Evolutionary conservation across 2,888 invertebrate species (phyloP), one percentile per base, ranked within the genome.

Genomic region (Aleiodes alternator): DNA sequence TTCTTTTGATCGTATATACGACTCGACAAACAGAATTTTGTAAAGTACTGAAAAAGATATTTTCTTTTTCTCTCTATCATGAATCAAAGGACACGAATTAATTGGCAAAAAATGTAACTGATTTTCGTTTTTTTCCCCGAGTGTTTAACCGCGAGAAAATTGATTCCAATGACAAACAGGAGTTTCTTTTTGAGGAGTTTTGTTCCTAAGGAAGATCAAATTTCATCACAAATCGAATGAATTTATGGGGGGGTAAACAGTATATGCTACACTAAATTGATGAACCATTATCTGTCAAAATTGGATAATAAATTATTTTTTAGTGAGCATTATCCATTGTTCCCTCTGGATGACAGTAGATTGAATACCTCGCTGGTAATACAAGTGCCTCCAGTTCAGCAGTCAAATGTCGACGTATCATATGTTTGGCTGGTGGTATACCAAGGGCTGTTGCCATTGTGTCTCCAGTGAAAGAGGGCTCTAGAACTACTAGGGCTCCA

Each of bases 401-500:
- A 79, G 95, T 94, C 80, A 98, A 92, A 90, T 98, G 98, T 84
- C 97, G 92, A 84, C 97, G 92, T 83, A 98, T 96, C 90, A 98
- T 97, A 88, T 96, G 96, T 89, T 97, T 97, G 50, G 96, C 96
- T 14, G 96, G 95, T 57, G 97, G 97, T 84, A 98, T 97, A 72
- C 97, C 97, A 79, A 97, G 92, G 0, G 97, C 96, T 8, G 96
- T 96, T 66, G 98, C 97, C 95, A 98, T 96, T 59, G 97, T 97
- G 90, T 98, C 98, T 43, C 97, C 96, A 74, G 96, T 97, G 90
- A 98, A 97, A 12, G 97, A 96, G 14, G 97, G 96, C 88, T 98
- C 98, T 84, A 98, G 90, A 14, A 98, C 97, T 71, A 97, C 96
- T 79, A 98, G 91, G 11, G 97, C 98, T 77, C 98, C 98, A 87